A percentile compares a stretch with the other conserved stretches of the same genome.
These are phyloP conservation scores for Sphaerophoria rueppellii DNA, from an alignment of 2,888 invertebrate genomes.

Conservation along the genomic window DNA sequence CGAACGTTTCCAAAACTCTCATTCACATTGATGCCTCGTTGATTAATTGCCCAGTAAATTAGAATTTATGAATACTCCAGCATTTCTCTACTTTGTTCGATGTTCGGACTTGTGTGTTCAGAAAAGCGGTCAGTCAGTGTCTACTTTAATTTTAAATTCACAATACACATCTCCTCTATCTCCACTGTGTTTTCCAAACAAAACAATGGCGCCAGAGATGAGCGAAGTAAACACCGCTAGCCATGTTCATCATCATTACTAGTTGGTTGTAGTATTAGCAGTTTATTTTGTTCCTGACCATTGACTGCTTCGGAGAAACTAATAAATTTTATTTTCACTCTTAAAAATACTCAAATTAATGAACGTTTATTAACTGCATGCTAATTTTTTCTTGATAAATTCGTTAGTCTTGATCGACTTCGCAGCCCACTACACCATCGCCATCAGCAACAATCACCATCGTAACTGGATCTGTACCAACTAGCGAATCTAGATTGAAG, in stretches of 20 bases:
- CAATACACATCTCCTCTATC: slow-evolving; percentile 9
- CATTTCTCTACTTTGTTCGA: slow-evolving; percentile 8
- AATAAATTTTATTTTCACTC: slow-evolving; percentile 57
- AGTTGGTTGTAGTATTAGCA: neutral
- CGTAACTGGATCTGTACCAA: slow-evolving; percentile 12
- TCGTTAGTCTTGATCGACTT: neutral
- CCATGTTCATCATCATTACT: slow-evolving; percentile 1
- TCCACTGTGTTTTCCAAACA: slow-evolving; percentile 5
- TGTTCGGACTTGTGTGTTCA: neutral
- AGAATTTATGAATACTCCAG: slow-evolving; percentile 66
- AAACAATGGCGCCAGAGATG: slow-evolving; percentile 66
- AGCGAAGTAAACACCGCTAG: neutral
- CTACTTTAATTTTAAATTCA: neutral
- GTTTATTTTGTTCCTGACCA: slow-evolving; percentile 11
- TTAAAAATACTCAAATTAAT: slow-evolving; percentile 47
- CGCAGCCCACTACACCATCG: slow-evolving; percentile 4
- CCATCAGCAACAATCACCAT: too few relatives aligned
- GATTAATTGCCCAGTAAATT: slow-evolving; percentile 70
- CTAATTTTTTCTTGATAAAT: slow-evolving; percentile 34
- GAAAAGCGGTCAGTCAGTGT: slow-evolving; percentile 48
- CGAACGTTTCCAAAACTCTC: slow-evolving; percentile 32
- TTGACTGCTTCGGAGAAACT: slow-evolving; percentile 57
- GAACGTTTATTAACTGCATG: slow-evolving; percentile 52
- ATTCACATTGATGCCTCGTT: slow-evolving; percentile 61
- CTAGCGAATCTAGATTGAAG: slow-evolving; percentile 31